A percentile compares a stretch with the other conserved stretches of the same genome.
Evolutionary conservation across 2,797 vertebrate genomes (phyloP).

Genomic region (Prionace glauca): DNA sequence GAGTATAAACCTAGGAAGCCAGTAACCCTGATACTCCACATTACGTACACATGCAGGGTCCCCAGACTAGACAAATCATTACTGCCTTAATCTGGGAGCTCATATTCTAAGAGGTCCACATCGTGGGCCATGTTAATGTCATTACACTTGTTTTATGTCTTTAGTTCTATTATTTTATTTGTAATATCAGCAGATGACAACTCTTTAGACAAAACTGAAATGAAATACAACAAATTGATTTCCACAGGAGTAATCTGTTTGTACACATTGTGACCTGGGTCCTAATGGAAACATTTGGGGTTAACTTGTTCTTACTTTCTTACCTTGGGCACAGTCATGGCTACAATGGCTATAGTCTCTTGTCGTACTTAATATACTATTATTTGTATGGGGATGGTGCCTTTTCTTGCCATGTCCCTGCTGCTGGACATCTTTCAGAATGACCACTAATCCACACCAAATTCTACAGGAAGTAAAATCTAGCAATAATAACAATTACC

Average conservation of each 20-base stretch:
- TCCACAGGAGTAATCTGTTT: background rate
- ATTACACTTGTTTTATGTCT: background rate
- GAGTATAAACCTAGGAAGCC: too few relatives aligned
- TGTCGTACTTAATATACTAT: background rate
- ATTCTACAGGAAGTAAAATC: background rate
- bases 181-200: background rate
- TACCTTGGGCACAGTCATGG: background rate
- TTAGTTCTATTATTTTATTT: background rate
- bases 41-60: too few relatives aligned
- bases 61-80: too few relatives aligned
- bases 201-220: background rate
- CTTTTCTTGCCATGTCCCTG: background rate
- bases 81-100: too few relatives aligned
- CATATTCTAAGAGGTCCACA: too few relatives aligned
- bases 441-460: background rate
- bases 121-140: too few relatives aligned
- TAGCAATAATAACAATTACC: background rate
- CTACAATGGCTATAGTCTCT: background rate
- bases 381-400: background rate
- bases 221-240: background rate
- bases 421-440: background rate
- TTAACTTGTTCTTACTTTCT: background rate
- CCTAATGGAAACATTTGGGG: background rate
- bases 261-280: background rate
- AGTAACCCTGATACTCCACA: too few relatives aligned